These are phyloP conservation scores for Hycleus phaleratus DNA, from an alignment of 1,140 invertebrate species.

Conservation along the genomic window DNA sequence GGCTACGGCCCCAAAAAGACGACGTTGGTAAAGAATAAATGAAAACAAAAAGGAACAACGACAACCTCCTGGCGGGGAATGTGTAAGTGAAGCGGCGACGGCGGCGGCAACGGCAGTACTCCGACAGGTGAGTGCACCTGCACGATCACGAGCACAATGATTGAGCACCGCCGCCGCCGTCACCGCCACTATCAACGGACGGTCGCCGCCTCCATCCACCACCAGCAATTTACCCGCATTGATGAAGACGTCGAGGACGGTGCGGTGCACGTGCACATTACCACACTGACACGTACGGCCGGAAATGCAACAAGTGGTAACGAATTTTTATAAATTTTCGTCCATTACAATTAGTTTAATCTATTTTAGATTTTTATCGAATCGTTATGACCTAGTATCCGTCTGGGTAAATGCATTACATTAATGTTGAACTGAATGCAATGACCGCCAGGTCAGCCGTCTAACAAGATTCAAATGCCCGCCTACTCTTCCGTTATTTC, in stretches of 20 bases:
- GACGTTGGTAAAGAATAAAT: too few species aligned
- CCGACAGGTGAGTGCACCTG: slow-evolving; percentile 33
- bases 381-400: slow-evolving; percentile 5
- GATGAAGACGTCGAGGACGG: too few species aligned
- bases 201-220: slow-evolving; percentile 1
- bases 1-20: slow-evolving; percentile 12
- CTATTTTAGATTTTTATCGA: too few species aligned
- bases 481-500: slow-evolving; percentile 6
- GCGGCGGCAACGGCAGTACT: slow-evolving; percentile 9
- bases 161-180: slow-evolving; percentile 1
- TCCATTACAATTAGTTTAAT: too few species aligned
- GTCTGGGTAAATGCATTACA: not conserved
- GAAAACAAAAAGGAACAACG: too few species aligned
- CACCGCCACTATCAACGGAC: not conserved
- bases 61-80: slow-evolving; percentile 26
- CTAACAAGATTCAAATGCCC: slow-evolving; percentile 1
- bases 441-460: slow-evolving; percentile 10
- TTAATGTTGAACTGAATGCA: slow-evolving; percentile 13
- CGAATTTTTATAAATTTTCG: too few species aligned
- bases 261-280: too few species aligned
- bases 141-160: not conserved
- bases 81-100: slow-evolving; percentile 20
- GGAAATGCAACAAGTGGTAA: too few species aligned
- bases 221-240: too few species aligned
- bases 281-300: too few species aligned